Evolutionary conservation across 2,888 invertebrate species (phyloP), one percentile per base, ranked within the genome.

Genomic region (Baccha elongata): DNA sequence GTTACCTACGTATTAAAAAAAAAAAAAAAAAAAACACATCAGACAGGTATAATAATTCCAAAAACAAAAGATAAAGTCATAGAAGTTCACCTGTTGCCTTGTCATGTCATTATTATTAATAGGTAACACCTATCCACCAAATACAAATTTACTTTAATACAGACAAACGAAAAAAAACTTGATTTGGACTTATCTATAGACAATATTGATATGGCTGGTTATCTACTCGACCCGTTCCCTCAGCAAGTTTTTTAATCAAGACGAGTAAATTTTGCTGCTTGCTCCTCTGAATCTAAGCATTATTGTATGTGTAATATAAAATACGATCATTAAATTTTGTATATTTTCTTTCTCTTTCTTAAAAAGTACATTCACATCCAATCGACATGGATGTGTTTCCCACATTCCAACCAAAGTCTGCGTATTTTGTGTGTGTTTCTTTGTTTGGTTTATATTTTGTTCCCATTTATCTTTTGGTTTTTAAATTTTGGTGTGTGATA

Each of bases 401-500:
- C 65, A 75, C 80, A 81, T 81, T 75, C 71, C 76, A 55, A 67
- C 71, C 76, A 55, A 67, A 81, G 81, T 67, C 65, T 72, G 67
- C 42, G 67, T 67, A 58, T 67, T 65, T 74, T 40, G 44, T 26
- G 21, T 58, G 35, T 58, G 17, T 58, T 48, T 71, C 60, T 71
- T 48, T 60, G 60, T 40, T 46, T 58, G 26, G 17, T 42, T 50
- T 21, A 46, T 60, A 53, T 71, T 65, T 80, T 72, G 62, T 72
- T 76, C 55, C 55, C 26, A 21, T 64, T 53, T 48, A 37, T 52
- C 13, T 44, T 8, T 68, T 29, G 6, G 17, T 42, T 42, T 73
- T 74, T 60, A 23, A 79, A 53, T 46, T 81, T 76, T 65, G 81
- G 44, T 44, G 67, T 50, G 46, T 50, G 65, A 55, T 72, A 65